Evolutionary conservation across 2,113 vertebrate species (phyloP).

Genomic region (Tachycineta bicolor): DNA sequence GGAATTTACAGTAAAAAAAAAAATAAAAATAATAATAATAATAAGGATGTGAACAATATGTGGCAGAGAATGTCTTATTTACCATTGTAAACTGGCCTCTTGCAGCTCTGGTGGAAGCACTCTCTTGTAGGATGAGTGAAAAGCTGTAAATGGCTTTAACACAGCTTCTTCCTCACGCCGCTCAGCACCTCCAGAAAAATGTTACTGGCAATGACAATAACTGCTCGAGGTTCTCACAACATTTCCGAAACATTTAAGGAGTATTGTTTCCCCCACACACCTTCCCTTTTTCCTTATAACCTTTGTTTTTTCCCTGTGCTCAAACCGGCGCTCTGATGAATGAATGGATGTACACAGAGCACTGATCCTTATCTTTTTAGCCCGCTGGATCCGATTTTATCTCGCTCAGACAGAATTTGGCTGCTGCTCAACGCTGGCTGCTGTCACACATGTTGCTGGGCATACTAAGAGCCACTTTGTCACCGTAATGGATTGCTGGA

Average conservation of each 20-base stretch:
- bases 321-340: neutral
- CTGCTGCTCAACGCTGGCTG: constrained; percentile 33
- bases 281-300: neutral
- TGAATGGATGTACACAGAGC: constrained; percentile 13
- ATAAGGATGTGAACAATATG: neutral
- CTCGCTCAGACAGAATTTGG: constrained; percentile 36
- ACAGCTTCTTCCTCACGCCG: neutral
- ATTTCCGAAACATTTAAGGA: neutral
- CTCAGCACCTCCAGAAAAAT: neutral
- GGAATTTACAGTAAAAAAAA: neutral
- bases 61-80: neutral
- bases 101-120: neutral
- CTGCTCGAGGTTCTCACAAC: neutral
- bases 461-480: constrained; percentile 14
- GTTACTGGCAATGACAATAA: neutral
- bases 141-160: neutral
- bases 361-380: constrained; percentile 50
- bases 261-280: rapidly evolving
- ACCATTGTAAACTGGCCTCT: neutral
- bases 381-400: constrained; percentile 46
- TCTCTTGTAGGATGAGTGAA: neutral
- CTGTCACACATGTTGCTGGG: constrained; percentile 23
- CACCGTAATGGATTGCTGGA: constrained; percentile 17
- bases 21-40: no score
- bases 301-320: neutral